Base-by-base conservation (phyloP, 1,140 invertebrate genomes). In the Trichogramma pretiosum region DNA sequence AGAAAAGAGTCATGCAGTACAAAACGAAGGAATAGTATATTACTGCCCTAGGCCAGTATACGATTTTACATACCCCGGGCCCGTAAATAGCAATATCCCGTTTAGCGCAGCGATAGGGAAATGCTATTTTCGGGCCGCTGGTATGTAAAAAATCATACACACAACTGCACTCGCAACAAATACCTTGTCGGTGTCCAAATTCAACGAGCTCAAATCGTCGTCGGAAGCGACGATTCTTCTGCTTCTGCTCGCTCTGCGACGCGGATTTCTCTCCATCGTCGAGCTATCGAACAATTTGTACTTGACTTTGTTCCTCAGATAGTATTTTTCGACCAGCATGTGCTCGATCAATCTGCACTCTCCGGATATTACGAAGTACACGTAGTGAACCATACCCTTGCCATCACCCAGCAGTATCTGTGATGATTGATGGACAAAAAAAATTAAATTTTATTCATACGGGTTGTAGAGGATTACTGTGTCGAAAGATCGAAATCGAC, bases 331-430 rank as follows among this genome's bases (percentile, higher is more conserved):
- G 23, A 81, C 63, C 53, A 74, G 60, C 38, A 81, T 62, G 14
- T 76, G 74, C 53, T 83, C 78, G 21, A 83, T 77, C 55, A 83
- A 62, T 52, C 73, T 67, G 57, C 80, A 82, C 51, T 73, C 71
- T 14, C 81, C 80, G 21, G 73, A 73, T 11, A 81, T 58, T 14
- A 82, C 51, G 47, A 83, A 82, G 58, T 82, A 79, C 0, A 77
- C 76, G 39, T 77, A 80, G 58, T 79, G 77, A n/a, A 73, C 64
- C 36, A 79, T 64, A 13, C 80, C 80, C 39, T 68, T 67, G 3
- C 75, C 77, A 53, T 81, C 78, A 8, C 80, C 79, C n/a, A 81
- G 58, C 16, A 82, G 58, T 39, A 67, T 41, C 66, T 68, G 32
- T 22, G 23, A 36, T 47, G 13, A 43, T 44, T 45, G 47, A 21